Base-by-base conservation (phyloP, 1,140 invertebrate genomes). In the Bacillus rossius region DNA sequence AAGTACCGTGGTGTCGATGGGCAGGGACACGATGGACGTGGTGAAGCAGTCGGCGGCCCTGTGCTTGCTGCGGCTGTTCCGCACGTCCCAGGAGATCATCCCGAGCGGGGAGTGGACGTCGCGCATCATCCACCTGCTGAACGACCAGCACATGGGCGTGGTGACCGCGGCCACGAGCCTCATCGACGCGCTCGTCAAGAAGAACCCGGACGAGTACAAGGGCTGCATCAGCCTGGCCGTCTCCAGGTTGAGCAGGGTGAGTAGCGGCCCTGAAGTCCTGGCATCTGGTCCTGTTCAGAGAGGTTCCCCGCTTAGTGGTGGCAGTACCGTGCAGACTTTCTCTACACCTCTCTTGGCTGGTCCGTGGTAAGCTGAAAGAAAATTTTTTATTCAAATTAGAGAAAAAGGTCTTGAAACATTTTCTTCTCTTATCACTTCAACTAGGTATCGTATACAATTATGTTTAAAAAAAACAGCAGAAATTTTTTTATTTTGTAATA, bases 41-140 rank as follows among this genome's bases (percentile, higher is more conserved):
- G 97, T 99, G 1, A 99, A 99, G 77, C 98, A 99, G 78, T 98
- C 95, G 67, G 97, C 98, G 62, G 97, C 97, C 41, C 79, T 99
- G 2, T 99, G 97, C 73, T 80, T 99, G 48, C 77, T 99, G 49
- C 84, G 95, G 63, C 77, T 99, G 26, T 89, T 99, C 69, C 84
- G 98, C 47, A 97, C 94, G 58, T 88, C 89, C 64, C 88, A 94
- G 65, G 86, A 98, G 81, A 90, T 98, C 22, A 95, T 99, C 69
- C 95, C 94, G 47, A 92, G 91, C 57, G 94, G 95, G 54, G 96
- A 99, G 78, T 99, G 96, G 95, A 98, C 97, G 5, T 97, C 96
- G 10, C 81, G 98, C 55, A 99, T 99, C 61, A 96, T 99, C 67
- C 98, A 99, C 77, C 79, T 99, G 53, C 79, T 99, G 34, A 99